These are phyloP conservation scores for Drosophila pachea DNA, from an alignment of 1,140 invertebrate species.

Conservation along the genomic window DNA sequence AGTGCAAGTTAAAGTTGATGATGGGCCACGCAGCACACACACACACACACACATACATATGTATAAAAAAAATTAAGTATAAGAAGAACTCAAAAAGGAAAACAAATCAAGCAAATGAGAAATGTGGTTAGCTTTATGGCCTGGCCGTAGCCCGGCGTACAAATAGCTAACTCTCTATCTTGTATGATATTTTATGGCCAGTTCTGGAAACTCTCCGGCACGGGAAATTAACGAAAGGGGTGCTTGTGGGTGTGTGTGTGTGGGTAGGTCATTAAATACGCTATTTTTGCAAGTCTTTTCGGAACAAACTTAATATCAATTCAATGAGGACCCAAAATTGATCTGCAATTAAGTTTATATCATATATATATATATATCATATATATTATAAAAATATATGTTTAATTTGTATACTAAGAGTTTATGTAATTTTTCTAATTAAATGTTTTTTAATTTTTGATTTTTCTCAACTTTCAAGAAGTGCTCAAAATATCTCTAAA, in stretches of 20 bases:
- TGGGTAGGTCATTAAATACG: background rate
- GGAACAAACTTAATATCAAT: too few species aligned
- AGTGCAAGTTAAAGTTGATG: slow-evolving; percentile 75
- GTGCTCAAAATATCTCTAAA: too few species aligned
- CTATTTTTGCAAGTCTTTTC: too few species aligned
- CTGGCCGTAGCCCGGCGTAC: slow-evolving; percentile 24
- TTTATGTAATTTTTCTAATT: too few species aligned
- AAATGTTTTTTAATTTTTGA: too few species aligned
- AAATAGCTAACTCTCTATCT: slow-evolving; percentile 35
- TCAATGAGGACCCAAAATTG: too few species aligned
- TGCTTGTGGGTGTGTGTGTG: background rate
- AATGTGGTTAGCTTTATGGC: slow-evolving; percentile 53
- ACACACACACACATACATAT: slow-evolving; percentile 2
- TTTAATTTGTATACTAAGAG: too few species aligned
- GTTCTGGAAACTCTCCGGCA: slow-evolving; percentile 24
- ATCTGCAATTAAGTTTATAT: too few species aligned
- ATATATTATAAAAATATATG: too few species aligned
- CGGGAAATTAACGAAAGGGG: background rate
- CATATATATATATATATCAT: too few species aligned
- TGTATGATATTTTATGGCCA: slow-evolving; percentile 45
- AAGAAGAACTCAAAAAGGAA: background rate
- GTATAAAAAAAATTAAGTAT: slow-evolving; percentile 8
- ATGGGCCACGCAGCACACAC: slow-evolving; percentile 51
- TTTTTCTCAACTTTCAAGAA: too few species aligned
- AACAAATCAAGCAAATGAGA: slow-evolving; percentile 59